Conservation (phyloP, 2,797 vertebrate genomes). For the Tapirus indicus region DNA sequence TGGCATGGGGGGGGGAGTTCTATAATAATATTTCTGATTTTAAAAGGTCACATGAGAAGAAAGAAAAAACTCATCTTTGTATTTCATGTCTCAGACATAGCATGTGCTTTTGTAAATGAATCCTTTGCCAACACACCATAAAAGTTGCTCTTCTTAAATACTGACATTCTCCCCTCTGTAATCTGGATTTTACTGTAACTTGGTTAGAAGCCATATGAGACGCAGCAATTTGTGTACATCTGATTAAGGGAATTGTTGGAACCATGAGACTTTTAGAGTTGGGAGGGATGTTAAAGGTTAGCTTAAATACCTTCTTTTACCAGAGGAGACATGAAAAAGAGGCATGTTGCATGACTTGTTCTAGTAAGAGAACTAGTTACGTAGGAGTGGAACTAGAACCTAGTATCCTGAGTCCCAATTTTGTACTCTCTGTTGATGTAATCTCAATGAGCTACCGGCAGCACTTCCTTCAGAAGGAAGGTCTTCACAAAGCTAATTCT, state of each 20-base stretch:
- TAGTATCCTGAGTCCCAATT: neutral
- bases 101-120: slow-evolving; percentile 8
- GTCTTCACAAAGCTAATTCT: neutral
- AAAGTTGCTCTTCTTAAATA: neutral
- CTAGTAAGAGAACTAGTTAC: neutral
- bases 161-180: neutral
- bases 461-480: neutral
- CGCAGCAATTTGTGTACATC: neutral
- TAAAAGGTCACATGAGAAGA: slow-evolving; percentile 73
- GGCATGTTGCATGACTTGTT: neutral
- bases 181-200: neutral
- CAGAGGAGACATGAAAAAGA: neutral
- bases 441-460: neutral
- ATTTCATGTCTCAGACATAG: neutral
- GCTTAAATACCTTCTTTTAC: neutral
- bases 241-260: neutral
- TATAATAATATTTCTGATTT: slow-evolving; percentile 74
- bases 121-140: neutral
- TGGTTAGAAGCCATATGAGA: neutral
- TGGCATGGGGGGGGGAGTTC: neutral
- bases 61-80: slow-evolving; percentile 42
- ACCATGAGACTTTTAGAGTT: neutral
- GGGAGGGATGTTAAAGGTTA: neutral
- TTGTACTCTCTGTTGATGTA: neutral
- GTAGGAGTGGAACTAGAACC: neutral